phyloP scores from a whole-genome alignment of 2,888 invertebrate species.

The Hydrotaea diabolus region DNA sequence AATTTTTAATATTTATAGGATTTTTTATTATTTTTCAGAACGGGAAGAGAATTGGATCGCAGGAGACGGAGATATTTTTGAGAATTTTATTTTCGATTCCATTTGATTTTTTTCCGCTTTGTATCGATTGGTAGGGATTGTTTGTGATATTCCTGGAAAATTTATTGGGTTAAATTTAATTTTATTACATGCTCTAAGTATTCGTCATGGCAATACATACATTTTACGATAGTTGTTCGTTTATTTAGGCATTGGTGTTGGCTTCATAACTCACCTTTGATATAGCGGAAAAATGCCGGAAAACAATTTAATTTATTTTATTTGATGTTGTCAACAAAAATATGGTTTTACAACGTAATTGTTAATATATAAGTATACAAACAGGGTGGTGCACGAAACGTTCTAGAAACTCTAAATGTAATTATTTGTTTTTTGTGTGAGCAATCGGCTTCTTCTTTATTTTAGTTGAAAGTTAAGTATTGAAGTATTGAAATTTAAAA shows the following conservation, averaged over 20 bases:
- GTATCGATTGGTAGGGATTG: neutral
- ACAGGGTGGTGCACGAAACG: no score
- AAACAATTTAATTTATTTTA: neutral
- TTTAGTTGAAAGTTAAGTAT: no score
- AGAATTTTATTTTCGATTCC: no score
- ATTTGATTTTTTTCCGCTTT: neutral
- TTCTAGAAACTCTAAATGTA: no score
- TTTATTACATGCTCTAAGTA: neutral
- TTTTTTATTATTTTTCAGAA: neutral
- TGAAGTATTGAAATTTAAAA: no score
- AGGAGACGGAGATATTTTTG: neutral
- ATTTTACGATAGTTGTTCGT: neutral
- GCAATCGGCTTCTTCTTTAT: no score
- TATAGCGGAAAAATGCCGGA: neutral
- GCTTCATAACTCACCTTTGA: neutral
- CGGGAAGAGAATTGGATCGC: neutral
- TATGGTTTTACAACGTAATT: neutral
- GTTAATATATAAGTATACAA: no score
- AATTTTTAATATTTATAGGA: conserved; percentile 23
- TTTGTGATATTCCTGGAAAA: neutral
- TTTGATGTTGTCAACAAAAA: neutral
- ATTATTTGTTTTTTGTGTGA: no score
- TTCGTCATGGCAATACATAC: neutral
- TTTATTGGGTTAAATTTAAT: conserved; percentile 15
- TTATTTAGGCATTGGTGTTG: neutral